Percentiles rank a stretch among this genome's conserved stretches.
Conservation (phyloP, 2,888 invertebrate species). For the Troglohyphantes excavatus region DNA sequence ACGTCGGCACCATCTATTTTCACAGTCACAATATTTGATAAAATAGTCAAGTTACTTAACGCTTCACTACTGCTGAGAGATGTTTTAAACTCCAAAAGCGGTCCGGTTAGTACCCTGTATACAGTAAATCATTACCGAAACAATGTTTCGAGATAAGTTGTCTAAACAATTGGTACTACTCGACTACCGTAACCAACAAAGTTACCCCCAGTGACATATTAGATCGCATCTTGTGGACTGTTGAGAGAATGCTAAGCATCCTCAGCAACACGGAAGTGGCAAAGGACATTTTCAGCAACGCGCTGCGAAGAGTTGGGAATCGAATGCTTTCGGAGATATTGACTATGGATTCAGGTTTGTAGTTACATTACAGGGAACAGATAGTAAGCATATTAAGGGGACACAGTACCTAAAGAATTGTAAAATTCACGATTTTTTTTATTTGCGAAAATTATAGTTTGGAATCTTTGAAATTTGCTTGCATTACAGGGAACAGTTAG, state of each 20-base stretch:
- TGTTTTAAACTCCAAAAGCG: neutral
- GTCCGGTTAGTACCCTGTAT: conserved; percentile 32
- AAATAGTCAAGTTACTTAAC: conserved; percentile 42
- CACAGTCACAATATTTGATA: conserved; percentile 26
- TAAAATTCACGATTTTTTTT: too few species aligned
- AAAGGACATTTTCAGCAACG: too few species aligned
- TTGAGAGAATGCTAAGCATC: neutral
- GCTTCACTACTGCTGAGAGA: conserved; percentile 43
- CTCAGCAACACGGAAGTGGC: conserved; percentile 53
- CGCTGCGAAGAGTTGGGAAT: too few species aligned
- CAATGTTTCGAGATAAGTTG: conserved; percentile 60
- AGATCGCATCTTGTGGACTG: conserved; percentile 47
- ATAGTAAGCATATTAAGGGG: too few species aligned
- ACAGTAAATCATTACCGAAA: conserved; percentile 51
- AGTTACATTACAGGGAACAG: too few species aligned
- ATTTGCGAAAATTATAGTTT: too few species aligned
- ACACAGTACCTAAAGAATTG: too few species aligned
- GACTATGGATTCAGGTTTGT: too few species aligned
- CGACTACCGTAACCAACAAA: conserved; percentile 12
- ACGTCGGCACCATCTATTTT: neutral
- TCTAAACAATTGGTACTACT: conserved; percentile 42
- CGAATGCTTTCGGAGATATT: too few species aligned
- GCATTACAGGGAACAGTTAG: too few species aligned
- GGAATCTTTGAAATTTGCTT: too few species aligned
- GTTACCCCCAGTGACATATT: conserved; percentile 54